Evolutionary conservation across 1,140 invertebrate genomes (phyloP).

Genomic region (Magallana ariakensis): DNA sequence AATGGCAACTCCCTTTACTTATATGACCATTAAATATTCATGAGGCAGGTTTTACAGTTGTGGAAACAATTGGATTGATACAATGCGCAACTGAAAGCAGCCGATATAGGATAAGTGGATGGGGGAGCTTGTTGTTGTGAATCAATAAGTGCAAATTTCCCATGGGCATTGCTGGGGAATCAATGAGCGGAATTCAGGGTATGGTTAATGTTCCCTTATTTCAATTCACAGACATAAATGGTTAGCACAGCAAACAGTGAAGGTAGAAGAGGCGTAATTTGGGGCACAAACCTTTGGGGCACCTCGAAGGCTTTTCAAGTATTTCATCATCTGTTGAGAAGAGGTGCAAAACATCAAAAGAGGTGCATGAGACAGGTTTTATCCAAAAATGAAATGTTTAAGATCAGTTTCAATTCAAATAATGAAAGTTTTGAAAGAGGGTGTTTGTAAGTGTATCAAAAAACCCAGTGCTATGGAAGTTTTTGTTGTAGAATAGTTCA

Average conservation of each 20-base stretch:
- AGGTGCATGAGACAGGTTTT: neutral
- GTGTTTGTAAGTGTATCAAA: too few species aligned
- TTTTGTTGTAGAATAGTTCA: too few species aligned
- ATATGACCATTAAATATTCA: neutral
- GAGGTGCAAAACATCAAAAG: slow-evolving; percentile 30
- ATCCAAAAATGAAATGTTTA: neutral
- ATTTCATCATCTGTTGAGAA: slow-evolving; percentile 62
- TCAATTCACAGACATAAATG: slow-evolving; percentile 12
- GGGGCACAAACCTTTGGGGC: slow-evolving; percentile 55
- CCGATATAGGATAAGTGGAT: slow-evolving; percentile 1
- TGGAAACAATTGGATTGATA: neutral
- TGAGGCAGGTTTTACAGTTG: slow-evolving; percentile 7
- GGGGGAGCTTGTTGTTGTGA: slow-evolving; percentile 15
- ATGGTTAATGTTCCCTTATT: neutral
- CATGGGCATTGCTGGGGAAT: neutral
- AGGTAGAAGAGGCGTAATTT: neutral
- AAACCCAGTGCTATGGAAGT: too few species aligned
- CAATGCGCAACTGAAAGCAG: neutral
- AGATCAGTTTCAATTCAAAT: neutral
- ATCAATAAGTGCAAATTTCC: slow-evolving; percentile 16
- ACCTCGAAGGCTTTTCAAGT: slow-evolving; percentile 56
- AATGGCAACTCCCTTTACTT: neutral
- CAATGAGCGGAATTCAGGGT: neutral
- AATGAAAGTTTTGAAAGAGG: neutral
- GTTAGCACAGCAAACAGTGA: slow-evolving; percentile 25